Conservation (phyloP, 1,140 invertebrate species). For the Aphaenogaster rudis region DNA sequence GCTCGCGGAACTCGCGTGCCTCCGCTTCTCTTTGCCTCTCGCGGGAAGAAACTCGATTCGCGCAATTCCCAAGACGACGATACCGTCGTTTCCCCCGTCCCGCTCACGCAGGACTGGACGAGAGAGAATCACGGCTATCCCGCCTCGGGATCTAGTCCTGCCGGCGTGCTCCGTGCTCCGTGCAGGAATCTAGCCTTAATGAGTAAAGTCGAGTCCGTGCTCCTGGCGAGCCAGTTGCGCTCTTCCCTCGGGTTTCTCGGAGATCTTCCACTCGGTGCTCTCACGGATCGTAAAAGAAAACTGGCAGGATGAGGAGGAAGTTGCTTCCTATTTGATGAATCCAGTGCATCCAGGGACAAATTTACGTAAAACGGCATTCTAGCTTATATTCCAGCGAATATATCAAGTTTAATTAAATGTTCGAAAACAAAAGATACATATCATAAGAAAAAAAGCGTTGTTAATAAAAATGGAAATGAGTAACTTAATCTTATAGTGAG, state of each 20-base stretch:
- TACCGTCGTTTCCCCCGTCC: slow-evolving; percentile 44
- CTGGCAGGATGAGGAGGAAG: slow-evolving; percentile 13
- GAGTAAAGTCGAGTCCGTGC: slow-evolving; percentile 84
- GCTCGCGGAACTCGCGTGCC: slow-evolving; percentile 54
- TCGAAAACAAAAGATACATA: background rate
- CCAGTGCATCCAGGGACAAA: background rate
- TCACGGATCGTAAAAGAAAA: slow-evolving; percentile 59
- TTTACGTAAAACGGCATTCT: slow-evolving; percentile 1
- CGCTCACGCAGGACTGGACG: background rate
- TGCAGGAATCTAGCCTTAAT: slow-evolving; percentile 86
- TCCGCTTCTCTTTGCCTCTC: slow-evolving; percentile 31
- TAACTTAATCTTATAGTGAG: background rate
- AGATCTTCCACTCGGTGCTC: slow-evolving; percentile 28
- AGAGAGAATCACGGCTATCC: slow-evolving; percentile 77
- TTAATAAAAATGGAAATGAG: background rate
- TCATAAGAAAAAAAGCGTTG: background rate
- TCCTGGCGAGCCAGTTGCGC: slow-evolving; percentile 62
- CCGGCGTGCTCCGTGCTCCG: slow-evolving; percentile 76
- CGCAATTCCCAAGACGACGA: slow-evolving; percentile 41
- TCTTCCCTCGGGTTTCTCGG: slow-evolving; percentile 56
- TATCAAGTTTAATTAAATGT: background rate
- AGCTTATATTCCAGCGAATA: background rate
- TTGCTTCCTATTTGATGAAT: slow-evolving; percentile 2
- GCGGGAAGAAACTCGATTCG: slow-evolving; percentile 61
- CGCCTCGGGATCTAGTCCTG: slow-evolving; percentile 81